phyloP scores from a whole-genome alignment of 2,113 vertebrate genomes.

The Leiothrix lutea region DNA sequence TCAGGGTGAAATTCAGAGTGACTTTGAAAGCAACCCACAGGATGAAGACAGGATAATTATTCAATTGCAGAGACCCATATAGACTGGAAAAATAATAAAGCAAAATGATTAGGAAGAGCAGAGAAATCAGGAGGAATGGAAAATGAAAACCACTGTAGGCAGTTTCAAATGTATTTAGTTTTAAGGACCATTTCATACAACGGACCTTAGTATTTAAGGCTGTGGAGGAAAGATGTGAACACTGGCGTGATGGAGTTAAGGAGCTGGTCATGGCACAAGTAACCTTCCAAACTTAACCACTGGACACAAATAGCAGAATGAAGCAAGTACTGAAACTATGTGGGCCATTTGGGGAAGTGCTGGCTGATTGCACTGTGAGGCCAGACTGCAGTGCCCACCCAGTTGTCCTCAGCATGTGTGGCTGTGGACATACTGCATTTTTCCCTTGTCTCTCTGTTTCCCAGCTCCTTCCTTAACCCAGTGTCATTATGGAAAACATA shows the following conservation, averaged over 20 bases:
- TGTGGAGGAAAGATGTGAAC: not conserved
- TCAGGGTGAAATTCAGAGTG: not conserved
- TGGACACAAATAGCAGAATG: not conserved
- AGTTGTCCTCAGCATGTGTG: not conserved
- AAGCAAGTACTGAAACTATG: not conserved
- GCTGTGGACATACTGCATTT: not conserved
- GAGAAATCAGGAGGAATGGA: not conserved
- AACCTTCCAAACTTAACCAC: not conserved
- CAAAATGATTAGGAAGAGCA: not conserved
- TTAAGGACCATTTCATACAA: not conserved
- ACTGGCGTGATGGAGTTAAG: not conserved
- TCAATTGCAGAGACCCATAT: not conserved
- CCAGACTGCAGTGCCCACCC: not conserved
- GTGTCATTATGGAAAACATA: not conserved
- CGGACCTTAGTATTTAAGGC: not conserved
- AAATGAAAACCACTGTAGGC: not conserved
- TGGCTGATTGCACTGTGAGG: not conserved
- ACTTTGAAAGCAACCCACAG: conserved; percentile 1
- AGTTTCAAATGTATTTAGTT: not conserved
- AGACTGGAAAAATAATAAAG: not conserved
- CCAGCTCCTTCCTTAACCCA: not conserved
- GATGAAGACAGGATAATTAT: not conserved
- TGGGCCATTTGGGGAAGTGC: not conserved
- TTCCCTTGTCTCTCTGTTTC: not conserved
- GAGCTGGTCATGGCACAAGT: not conserved